Conservation (phyloP, 2,797 vertebrate genomes). For the Coreius guichenoti region DNA sequence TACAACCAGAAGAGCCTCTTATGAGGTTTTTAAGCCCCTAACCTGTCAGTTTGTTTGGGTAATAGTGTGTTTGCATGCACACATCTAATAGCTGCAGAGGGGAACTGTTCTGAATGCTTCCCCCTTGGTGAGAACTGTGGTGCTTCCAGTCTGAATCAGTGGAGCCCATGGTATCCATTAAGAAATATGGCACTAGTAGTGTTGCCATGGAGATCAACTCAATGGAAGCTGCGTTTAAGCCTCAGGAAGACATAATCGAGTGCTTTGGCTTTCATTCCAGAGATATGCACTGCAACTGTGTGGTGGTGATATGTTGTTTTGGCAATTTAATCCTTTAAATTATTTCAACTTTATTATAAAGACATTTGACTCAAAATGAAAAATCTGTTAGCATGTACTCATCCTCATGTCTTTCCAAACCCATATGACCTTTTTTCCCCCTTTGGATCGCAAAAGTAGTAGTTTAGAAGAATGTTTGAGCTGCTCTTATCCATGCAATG, state of each 20-base stretch:
- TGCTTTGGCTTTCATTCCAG: conserved; percentile 56
- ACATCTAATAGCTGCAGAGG: conserved; percentile 57
- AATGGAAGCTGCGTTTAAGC: conserved; percentile 65
- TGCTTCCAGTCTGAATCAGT: conserved; percentile 74
- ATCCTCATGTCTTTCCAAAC: neutral
- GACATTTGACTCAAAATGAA: neutral
- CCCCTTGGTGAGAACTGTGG: conserved; percentile 72
- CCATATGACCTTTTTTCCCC: neutral
- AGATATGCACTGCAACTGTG: conserved; percentile 42
- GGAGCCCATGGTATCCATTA: conserved; percentile 74
- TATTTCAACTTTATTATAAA: neutral
- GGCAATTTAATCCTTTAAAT: neutral
- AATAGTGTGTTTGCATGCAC: conserved; percentile 50
- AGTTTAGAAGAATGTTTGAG: neutral
- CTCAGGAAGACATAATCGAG: conserved; percentile 62
- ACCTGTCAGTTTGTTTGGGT: conserved; percentile 52
- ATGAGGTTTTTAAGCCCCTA: conserved; percentile 12
- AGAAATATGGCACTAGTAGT: conserved; percentile 70
- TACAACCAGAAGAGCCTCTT: conserved; percentile 13
- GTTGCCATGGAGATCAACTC: conserved; percentile 79
- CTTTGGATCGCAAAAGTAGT: neutral
- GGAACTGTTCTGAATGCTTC: conserved; percentile 57
- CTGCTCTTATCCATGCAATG: neutral
- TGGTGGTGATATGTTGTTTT: conserved; percentile 15
- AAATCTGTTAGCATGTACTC: neutral